Evolutionary conservation across 1,140 invertebrate species (phyloP).

Genomic region (Pseudobourletiella spinata): DNA sequence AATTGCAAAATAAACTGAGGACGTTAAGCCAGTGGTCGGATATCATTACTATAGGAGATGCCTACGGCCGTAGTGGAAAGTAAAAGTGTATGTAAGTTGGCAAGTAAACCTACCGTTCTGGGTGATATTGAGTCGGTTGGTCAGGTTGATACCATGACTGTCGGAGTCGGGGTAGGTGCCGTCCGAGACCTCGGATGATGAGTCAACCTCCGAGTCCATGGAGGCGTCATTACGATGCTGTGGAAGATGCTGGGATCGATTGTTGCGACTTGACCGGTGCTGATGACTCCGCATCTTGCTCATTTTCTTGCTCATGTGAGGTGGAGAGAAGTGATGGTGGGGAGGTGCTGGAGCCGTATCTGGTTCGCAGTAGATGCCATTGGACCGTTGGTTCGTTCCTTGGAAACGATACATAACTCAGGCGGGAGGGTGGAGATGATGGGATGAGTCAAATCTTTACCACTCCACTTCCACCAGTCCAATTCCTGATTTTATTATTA

Average conservation of each 20-base stretch:
- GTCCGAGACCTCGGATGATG: slow-evolving; percentile 34
- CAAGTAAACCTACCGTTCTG: slow-evolving; percentile 29
- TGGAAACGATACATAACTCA: slow-evolving; percentile 35
- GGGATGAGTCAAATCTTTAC: too few species aligned
- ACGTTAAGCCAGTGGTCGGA: too few species aligned
- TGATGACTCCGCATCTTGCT: slow-evolving; percentile 29
- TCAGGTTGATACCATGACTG: slow-evolving; percentile 28
- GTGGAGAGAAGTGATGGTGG: slow-evolving; percentile 30
- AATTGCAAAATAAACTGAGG: too few species aligned
- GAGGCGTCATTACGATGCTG: slow-evolving; percentile 20
- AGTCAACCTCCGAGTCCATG: slow-evolving; percentile 33
- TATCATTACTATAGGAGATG: too few species aligned
- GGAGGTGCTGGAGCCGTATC: slow-evolving; percentile 28
- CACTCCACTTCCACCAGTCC: too few species aligned
- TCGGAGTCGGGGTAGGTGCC: slow-evolving; percentile 34
- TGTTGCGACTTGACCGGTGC: slow-evolving; percentile 16
- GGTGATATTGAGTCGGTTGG: slow-evolving; percentile 30
- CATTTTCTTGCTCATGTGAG: slow-evolving; percentile 25
- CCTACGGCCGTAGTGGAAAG: too few species aligned
- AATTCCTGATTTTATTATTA: too few species aligned
- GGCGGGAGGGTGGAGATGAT: too few species aligned
- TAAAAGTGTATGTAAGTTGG: too few species aligned
- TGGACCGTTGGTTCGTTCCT: slow-evolving; percentile 30
- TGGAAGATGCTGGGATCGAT: slow-evolving; percentile 16
- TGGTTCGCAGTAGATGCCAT: slow-evolving; percentile 36